Percentiles rank a stretch among this genome's conserved stretches.
Conservation (phyloP, 2,888 invertebrate species). For the Melieria crassipennis region DNA sequence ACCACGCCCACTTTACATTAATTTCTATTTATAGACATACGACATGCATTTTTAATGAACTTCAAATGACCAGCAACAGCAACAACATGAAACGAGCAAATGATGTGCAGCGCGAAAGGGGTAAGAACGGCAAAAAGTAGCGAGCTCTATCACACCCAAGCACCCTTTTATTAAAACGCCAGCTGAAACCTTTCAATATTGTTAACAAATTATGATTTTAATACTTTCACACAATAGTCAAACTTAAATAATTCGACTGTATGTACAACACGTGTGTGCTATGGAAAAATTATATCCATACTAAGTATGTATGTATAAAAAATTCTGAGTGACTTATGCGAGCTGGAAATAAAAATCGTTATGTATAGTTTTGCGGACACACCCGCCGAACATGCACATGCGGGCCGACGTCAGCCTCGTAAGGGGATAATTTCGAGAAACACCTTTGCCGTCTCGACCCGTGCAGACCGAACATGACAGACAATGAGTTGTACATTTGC, state of each 20-base stretch:
- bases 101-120: too few species aligned
- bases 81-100: slow-evolving; percentile 18
- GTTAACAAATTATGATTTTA: background rate
- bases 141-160: background rate
- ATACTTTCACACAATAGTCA: slow-evolving; percentile 27
- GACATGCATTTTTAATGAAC: slow-evolving; percentile 46
- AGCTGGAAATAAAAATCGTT: too few species aligned
- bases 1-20: slow-evolving; percentile 40
- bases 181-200: slow-evolving; percentile 52
- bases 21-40: slow-evolving; percentile 18
- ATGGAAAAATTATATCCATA: background rate
- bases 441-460: slow-evolving; percentile 14
- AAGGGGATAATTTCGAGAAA: slow-evolving; percentile 19
- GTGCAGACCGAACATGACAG: slow-evolving; percentile 7
- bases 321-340: background rate
- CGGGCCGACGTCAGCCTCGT: background rate
- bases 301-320: slow-evolving; percentile 14
- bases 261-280: slow-evolving; percentile 23
- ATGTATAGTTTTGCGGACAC: background rate
- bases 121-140: slow-evolving; percentile 4
- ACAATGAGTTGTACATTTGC: background rate
- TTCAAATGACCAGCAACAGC: slow-evolving; percentile 32
- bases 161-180: slow-evolving; percentile 28
- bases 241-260: slow-evolving; percentile 18
- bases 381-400: slow-evolving; percentile 12